Evolutionary conservation across 2,888 invertebrate species (phyloP).

Genomic region (Iselma pallidipennis): DNA sequence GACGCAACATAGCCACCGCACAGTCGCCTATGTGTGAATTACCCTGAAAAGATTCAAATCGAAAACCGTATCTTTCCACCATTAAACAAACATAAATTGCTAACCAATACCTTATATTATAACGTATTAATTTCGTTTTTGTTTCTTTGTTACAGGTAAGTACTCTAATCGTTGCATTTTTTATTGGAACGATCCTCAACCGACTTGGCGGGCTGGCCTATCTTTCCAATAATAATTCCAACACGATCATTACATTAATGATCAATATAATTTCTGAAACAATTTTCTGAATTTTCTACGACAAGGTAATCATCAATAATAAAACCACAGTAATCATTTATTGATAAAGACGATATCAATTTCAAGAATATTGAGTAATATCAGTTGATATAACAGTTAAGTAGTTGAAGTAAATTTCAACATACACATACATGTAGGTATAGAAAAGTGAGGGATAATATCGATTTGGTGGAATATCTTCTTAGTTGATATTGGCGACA

Average conservation of each 20-base stretch:
- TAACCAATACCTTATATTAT: no score
- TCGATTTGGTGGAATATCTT: constrained; percentile 46
- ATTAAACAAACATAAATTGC: no score
- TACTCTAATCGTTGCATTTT: constrained; percentile 3
- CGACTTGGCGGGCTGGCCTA: no score
- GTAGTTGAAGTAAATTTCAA: background rate
- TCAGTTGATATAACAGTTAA: no score
- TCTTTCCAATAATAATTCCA: background rate
- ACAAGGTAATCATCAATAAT: constrained; percentile 3
- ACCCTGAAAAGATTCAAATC: no score
- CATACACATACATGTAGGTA: no score
- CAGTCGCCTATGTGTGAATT: no score
- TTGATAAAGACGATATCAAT: background rate
- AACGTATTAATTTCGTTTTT: background rate
- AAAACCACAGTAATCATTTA: constrained; percentile 3
- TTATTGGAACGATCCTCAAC: background rate
- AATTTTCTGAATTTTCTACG: background rate
- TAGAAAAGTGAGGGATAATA: constrained; percentile 29
- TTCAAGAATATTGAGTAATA: background rate
- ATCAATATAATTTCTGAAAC: background rate
- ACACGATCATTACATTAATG: background rate
- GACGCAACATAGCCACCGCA: no score
- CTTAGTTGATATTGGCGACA: constrained; percentile 49
- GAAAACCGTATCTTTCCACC: no score
- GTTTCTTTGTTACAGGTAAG: constrained; percentile 10